Evolutionary conservation across 1,140 invertebrate genomes (phyloP).

Genomic region (Magallana gigas): DNA sequence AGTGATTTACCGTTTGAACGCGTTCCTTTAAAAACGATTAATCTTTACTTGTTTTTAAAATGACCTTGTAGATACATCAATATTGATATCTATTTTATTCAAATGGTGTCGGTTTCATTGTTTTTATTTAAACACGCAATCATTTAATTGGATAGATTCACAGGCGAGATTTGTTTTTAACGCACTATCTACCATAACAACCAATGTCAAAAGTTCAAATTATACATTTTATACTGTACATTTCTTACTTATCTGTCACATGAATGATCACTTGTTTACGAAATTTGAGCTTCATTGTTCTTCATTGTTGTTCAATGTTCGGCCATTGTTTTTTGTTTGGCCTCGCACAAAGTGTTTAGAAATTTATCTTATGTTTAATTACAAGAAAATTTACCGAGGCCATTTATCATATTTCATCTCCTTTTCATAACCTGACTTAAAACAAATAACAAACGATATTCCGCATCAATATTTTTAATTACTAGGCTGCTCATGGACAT

Average conservation of each 20-base stretch:
- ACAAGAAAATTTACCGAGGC: background rate
- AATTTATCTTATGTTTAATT: background rate
- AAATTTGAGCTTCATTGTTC: background rate
- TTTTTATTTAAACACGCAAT: no score
- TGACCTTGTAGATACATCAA: no score
- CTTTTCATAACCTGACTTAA: background rate
- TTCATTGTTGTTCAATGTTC: background rate
- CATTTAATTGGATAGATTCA: no score
- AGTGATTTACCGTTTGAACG: no score
- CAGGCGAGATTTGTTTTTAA: no score
- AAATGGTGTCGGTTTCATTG: no score
- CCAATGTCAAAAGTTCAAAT: no score
- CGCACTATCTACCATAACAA: no score
- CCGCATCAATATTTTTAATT: background rate
- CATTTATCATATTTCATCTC: background rate
- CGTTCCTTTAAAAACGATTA: no score
- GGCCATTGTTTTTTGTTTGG: background rate
- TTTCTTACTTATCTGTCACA: background rate
- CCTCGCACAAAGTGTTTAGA: background rate
- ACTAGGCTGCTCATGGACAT: no score
- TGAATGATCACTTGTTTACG: conserved; percentile 4
- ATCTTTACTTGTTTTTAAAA: no score
- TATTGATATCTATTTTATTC: no score
- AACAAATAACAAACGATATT: background rate
- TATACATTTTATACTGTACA: background rate